Conservation (phyloP, 2,797 vertebrate species). For the Lemur catta region DNA sequence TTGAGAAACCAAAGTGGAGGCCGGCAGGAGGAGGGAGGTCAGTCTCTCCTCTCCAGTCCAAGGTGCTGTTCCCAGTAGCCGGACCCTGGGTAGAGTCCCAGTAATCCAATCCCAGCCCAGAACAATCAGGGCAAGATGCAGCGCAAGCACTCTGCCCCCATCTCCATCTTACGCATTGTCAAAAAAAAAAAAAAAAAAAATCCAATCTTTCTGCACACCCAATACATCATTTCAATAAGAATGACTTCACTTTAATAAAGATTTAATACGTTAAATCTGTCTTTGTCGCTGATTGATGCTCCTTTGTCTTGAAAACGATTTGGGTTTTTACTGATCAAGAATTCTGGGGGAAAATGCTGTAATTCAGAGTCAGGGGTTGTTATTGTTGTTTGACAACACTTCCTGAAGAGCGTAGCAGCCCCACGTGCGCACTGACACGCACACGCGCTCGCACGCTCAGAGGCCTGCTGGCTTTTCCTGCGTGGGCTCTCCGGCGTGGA, state of each 20-base stretch:
- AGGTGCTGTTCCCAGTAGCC: neutral
- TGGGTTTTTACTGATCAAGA: slow-evolving; percentile 65
- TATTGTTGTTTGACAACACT: neutral
- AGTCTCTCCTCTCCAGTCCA: neutral
- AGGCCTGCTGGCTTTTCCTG: neutral
- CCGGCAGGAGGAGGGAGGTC: neutral
- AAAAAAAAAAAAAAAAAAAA: neutral
- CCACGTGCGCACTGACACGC: slow-evolving; percentile 45
- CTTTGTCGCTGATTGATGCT: slow-evolving; percentile 75
- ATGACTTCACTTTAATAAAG: slow-evolving; percentile 79
- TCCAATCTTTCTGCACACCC: slow-evolving; percentile 47
- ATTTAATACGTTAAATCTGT: slow-evolving; percentile 78
- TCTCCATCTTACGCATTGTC: neutral
- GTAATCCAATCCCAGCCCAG: neutral
- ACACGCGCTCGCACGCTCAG: neutral
- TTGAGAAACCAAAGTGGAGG: neutral
- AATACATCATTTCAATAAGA: slow-evolving; percentile 74
- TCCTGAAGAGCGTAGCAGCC: neutral
- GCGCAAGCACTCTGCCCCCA: neutral
- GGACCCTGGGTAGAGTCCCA: neutral
- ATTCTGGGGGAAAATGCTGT: slow-evolving; percentile 33
- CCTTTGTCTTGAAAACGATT: slow-evolving; percentile 76
- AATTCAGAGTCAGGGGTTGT: slow-evolving; percentile 21
- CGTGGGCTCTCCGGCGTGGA: slow-evolving; percentile 15
- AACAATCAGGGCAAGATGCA: neutral